Base-by-base conservation (phyloP, 2,797 vertebrate species). In the Acanthornis magna region DNA sequence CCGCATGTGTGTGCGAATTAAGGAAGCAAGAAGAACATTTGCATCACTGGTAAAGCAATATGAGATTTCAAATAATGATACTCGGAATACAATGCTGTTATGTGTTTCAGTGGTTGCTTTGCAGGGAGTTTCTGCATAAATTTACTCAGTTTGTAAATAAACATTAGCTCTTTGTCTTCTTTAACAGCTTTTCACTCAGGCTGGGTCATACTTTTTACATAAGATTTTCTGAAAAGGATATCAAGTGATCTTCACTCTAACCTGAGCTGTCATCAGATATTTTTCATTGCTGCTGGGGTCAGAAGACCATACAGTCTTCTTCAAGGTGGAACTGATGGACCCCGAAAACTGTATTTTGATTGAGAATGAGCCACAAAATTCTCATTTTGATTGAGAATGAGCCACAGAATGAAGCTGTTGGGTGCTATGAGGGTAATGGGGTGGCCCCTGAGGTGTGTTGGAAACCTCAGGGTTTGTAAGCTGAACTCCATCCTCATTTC, bases 381-480 rank as follows among this genome's bases (percentile, higher is more conserved):
- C 36, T 36, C 36, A 36, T 67, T 79, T 61, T 36, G 17, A 13
- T 10, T 26, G 61, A 68, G 45, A 74, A 50, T 60, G 18, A 89
- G 22, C 2, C 1, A 4, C 1, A 2, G 70, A 80, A 43, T 1
- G 2, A 65, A 48, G 38, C 5, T 67, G 3, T 3, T 73, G 57
- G 29, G 23, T 48, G 9, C 20, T 73, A 10, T 42, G 48, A 83
- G 80, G 29, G 19, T 29, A 32, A 60, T 6, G 9, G 14, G 21
- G 32, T 68, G 34, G 21, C 30, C 54, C 54, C 34, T 48, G 48
- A 14, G 5, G 36, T 47, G 27, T 40, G 8, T 16, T 3, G 1
- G 21, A 18, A 90, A 26, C 25, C 30, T 42, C 1, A 0, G n/a
- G 8, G 16, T 36, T 72, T 7, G 0, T 25, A 65, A 83, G 8